Evolutionary conservation across 1,140 invertebrate species (phyloP), one percentile per base, ranked within the genome.

Genomic region (Chelonus insularis): DNA sequence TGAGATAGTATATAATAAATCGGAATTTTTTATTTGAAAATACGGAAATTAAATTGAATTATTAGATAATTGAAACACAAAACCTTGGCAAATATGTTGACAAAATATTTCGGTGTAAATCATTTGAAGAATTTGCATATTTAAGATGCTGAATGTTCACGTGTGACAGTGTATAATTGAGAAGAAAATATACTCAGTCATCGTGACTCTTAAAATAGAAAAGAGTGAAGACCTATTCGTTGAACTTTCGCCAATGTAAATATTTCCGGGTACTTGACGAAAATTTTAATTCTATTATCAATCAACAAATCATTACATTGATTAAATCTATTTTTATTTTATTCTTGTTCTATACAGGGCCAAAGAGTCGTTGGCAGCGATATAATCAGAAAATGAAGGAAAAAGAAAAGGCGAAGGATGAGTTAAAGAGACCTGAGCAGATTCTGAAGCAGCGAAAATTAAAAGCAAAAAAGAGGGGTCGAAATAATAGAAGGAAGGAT

Each of bases 391-490:
- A 88, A 63, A 32, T 86, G 1, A 84, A 84, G 64, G 71, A 75
- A 8, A 84, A 84, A 71, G 60, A 76, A 21, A 76, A 67, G 62
- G 66, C 67, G 1, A 80, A 79, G 51, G 77, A 72, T 25, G 89
- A 91, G 71, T 51, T 92, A 34, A 89, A 87, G 66, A 83, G 76
- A 14, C 85, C 86, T 0, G 89, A 91, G 58, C 86, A 91, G 70
- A 89, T 92, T 60, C 71, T 90, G 2, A 92, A 91, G 70, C 79
- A 82, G 1, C 82, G 89, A 56, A 83, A 84, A 51, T 66, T 82
- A 2, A 81, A 85, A 21, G 85, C 87, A 48, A 85, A 79, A 63
- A 85, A 84, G 43, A 71, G 79, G 29, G 74, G 79, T 39, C 80
- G 77, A 56, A 78, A 73, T 39, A 82, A 55, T n/a, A 47, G 57